Evolutionary conservation across 2,888 invertebrate genomes (phyloP).

Genomic region (Helicoverpa assulta): DNA sequence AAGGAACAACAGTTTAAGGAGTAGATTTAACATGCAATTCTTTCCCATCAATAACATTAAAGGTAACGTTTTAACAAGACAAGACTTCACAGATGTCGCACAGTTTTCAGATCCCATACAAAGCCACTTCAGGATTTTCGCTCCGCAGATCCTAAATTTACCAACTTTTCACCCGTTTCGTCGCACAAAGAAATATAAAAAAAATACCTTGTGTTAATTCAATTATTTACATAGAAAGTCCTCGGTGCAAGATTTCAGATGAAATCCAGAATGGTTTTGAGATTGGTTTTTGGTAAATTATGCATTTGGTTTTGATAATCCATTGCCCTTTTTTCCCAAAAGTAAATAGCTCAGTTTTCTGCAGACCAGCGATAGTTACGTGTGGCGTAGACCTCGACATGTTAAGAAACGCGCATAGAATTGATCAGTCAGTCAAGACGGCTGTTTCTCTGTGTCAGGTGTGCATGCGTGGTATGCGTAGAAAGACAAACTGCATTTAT

Average conservation of each 20-base stretch:
- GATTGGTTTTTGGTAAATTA: not conserved
- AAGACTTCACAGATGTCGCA: too few relatives aligned
- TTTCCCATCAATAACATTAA: too few relatives aligned
- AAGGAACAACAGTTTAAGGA: not conserved
- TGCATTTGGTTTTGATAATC: not conserved
- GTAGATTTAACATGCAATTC: not conserved
- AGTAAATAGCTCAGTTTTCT: not conserved
- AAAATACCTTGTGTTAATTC: too few relatives aligned
- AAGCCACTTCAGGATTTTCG: too few relatives aligned
- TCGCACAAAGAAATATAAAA: too few relatives aligned
- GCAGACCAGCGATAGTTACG: slow-evolving; percentile 1
- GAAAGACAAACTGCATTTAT: slow-evolving; percentile 36
- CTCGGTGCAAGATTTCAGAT: not conserved
- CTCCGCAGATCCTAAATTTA: too few relatives aligned
- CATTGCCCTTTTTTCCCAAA: not conserved
- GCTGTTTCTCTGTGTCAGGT: slow-evolving; percentile 43
- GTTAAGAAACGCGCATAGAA: slow-evolving; percentile 35
- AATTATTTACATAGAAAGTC: not conserved
- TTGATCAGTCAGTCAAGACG: slow-evolving; percentile 48
- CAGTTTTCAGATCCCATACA: too few relatives aligned
- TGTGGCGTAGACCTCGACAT: slow-evolving; percentile 9
- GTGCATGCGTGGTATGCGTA: slow-evolving; percentile 29
- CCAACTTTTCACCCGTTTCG: too few relatives aligned
- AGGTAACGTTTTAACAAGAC: too few relatives aligned
- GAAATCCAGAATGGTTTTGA: not conserved